Percentiles rank a stretch among this genome's conserved stretches.
Conservation (phyloP, 2,797 vertebrate genomes). For the Eulemur rubriventer region DNA sequence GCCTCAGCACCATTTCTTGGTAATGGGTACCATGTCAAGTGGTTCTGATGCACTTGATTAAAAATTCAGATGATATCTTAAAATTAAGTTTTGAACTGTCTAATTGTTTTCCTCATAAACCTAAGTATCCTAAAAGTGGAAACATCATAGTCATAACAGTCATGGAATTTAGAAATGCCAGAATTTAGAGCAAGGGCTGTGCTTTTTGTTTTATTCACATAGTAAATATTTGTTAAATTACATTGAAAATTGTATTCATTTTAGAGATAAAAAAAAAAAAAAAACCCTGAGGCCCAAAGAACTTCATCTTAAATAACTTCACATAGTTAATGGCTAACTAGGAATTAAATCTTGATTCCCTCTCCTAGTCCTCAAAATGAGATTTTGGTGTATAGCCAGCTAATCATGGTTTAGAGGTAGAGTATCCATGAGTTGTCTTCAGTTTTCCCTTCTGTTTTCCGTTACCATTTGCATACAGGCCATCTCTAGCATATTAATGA, state of each 20-base stretch:
- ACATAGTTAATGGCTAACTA: background rate
- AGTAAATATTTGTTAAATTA: background rate
- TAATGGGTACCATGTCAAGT: background rate
- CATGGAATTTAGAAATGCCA: background rate
- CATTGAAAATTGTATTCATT: background rate
- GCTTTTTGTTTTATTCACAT: background rate
- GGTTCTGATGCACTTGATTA: background rate
- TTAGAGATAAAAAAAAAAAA: background rate
- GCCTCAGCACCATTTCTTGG: background rate
- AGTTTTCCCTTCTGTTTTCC: background rate
- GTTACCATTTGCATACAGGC: background rate
- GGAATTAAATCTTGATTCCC: background rate
- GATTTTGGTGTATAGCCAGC: background rate
- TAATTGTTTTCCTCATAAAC: background rate
- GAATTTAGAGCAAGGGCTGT: background rate
- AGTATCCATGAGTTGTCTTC: background rate
- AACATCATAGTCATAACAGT: background rate
- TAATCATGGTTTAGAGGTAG: background rate
- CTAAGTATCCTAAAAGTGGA: background rate
- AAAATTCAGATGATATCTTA: background rate
- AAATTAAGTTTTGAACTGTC: conserved; percentile 6
- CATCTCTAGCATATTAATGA: background rate
- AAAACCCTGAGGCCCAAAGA: background rate
- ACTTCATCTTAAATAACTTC: background rate
- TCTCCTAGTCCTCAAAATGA: background rate